These are phyloP conservation scores for Crocuta crocuta DNA, from an alignment of 2,113 vertebrate species.

Conservation along the genomic window DNA sequence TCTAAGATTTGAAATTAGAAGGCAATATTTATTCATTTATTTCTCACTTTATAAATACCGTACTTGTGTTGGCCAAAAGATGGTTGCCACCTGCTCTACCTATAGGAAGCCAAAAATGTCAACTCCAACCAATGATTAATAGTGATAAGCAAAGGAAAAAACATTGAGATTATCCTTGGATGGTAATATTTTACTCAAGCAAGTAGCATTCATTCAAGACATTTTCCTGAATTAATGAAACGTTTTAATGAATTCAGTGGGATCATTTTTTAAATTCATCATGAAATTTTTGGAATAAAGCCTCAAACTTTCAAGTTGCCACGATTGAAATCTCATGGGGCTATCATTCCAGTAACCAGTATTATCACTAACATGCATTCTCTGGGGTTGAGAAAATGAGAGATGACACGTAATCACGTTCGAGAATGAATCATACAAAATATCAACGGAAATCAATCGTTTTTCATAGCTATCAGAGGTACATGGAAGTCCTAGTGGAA, in stretches of 20 bases:
- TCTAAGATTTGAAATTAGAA: constrained; percentile 67
- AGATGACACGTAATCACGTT: neutral
- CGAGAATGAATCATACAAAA: constrained; percentile 62
- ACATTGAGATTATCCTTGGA: constrained; percentile 52
- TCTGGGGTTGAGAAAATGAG: constrained; percentile 47
- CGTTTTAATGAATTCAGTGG: constrained; percentile 45
- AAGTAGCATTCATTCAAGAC: constrained; percentile 51
- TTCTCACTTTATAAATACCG: constrained; percentile 82
- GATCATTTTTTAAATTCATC: constrained; percentile 27
- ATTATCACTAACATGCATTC: neutral
- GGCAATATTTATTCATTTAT: constrained; percentile 74
- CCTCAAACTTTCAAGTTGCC: neutral
- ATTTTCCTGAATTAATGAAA: constrained; percentile 60
- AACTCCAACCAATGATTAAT: constrained; percentile 71
- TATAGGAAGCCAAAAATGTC: constrained; percentile 75
- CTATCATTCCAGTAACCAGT: neutral
- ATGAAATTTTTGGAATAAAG: constrained; percentile 41
- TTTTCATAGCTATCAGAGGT: constrained; percentile 66
- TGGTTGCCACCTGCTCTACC: constrained; percentile 80
- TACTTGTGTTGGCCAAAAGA: constrained; percentile 74
- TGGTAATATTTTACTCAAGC: constrained; percentile 58
- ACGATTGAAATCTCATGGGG: constrained; percentile 1
- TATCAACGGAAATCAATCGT: constrained; percentile 67
- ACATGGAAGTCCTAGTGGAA: constrained; percentile 30
- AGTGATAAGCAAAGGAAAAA: constrained; percentile 70